Evolutionary conservation across 2,113 vertebrate genomes (phyloP).

Genomic region (Cariama cristata): DNA sequence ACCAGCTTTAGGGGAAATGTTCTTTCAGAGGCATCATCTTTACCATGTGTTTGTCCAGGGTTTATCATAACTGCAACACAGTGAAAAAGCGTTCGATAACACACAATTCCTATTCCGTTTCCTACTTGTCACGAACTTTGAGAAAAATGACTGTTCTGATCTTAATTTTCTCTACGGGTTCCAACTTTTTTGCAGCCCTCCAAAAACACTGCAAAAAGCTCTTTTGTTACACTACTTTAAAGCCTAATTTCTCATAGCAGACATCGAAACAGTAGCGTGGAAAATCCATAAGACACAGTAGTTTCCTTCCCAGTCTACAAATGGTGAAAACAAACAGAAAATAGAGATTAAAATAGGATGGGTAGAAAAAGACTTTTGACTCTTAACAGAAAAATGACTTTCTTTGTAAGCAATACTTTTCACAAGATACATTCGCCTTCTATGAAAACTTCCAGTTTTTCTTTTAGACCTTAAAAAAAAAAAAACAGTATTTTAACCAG

Average conservation of each 20-base stretch:
- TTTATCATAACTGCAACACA: neutral
- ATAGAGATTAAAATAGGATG: neutral
- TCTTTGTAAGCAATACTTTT: neutral
- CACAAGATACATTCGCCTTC: neutral
- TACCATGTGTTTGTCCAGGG: neutral
- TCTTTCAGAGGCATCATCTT: neutral
- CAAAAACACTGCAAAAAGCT: neutral
- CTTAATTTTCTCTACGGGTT: neutral
- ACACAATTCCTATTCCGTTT: neutral
- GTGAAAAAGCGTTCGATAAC: neutral
- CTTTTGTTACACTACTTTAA: neutral
- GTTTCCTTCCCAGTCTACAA: constrained; percentile 23
- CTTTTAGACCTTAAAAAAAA: neutral
- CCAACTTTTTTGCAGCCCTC: neutral
- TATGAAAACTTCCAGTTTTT: neutral
- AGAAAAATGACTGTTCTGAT: neutral
- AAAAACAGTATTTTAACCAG: neutral
- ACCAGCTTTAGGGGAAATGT: neutral
- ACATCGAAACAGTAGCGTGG: constrained; percentile 11
- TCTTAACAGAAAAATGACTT: neutral
- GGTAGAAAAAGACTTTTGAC: neutral
- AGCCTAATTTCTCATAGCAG: neutral
- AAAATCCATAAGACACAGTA: constrained; percentile 5
- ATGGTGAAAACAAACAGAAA: constrained; percentile 46
- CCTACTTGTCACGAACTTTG: neutral